These are phyloP conservation scores for Tineola bisselliella DNA, from an alignment of 2,888 invertebrate genomes.

Conservation along the genomic window DNA sequence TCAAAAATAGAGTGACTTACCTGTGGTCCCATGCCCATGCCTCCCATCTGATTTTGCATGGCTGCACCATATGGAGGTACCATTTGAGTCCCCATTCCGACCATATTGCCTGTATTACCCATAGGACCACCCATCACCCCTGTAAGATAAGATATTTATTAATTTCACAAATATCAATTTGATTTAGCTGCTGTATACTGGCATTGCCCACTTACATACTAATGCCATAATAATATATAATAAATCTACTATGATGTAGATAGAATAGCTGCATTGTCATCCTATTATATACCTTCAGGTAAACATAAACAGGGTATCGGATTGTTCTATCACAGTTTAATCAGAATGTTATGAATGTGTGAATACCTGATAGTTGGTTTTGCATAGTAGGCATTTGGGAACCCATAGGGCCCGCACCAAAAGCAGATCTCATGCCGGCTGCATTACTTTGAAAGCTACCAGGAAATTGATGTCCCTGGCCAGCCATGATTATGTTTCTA, in stretches of 20 bases:
- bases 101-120: conserved; percentile 51
- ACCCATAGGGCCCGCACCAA: conserved; percentile 67
- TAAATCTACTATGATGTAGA: no score
- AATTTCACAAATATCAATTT: not conserved
- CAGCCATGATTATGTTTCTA: conserved; percentile 64
- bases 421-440: conserved; percentile 71
- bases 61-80: conserved; percentile 57
- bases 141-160: conserved; percentile 20
- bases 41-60: conserved; percentile 65
- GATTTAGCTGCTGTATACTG: no score
- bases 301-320: no score
- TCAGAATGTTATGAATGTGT: not conserved
- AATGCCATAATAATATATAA: no score
- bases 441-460: conserved; percentile 73
- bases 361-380: conserved; percentile 64
- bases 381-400: conserved; percentile 70
- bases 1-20: conserved; percentile 26
- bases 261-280: no score
- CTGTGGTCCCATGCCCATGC: conserved; percentile 61
- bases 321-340: not conserved
- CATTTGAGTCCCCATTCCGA: conserved; percentile 71
- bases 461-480: conserved; percentile 77
- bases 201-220: no score
- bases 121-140: conserved; percentile 68
- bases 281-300: no score